Conservation (phyloP, 2,113 vertebrate species). For the Engystomops pustulosus region DNA sequence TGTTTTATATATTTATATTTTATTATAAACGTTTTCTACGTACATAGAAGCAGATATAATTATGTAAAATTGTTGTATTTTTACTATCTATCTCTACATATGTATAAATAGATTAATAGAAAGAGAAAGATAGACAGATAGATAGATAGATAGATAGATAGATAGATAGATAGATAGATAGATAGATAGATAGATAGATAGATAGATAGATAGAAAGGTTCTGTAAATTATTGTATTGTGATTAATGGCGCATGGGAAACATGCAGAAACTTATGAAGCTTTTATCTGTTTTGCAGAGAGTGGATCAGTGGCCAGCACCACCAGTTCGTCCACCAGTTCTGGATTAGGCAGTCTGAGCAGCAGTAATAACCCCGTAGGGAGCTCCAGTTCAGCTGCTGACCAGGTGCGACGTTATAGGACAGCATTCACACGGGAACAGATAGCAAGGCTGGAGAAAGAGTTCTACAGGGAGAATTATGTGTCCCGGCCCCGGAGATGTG, state of each 20-base stretch:
- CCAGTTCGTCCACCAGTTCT: constrained; percentile 79
- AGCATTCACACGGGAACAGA: constrained; percentile 90
- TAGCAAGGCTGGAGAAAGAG: constrained; percentile 88
- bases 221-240: too few relatives aligned
- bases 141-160: too few relatives aligned
- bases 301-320: constrained; percentile 79
- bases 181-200: neutral
- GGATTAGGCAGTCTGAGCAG: constrained; percentile 81
- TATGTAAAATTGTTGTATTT: too few relatives aligned
- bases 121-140: too few relatives aligned
- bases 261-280: neutral
- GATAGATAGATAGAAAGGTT: neutral
- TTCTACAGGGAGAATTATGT: constrained; percentile 94
- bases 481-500: constrained; percentile 92
- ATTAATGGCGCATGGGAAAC: neutral
- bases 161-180: neutral
- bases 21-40: too few relatives aligned
- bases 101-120: too few relatives aligned
- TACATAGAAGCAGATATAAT: too few relatives aligned
- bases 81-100: too few relatives aligned
- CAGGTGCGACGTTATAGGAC: constrained; percentile 90
- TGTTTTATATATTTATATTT: too few relatives aligned
- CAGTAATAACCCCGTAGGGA: constrained; percentile 77
- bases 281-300: constrained; percentile 73
- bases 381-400: constrained; percentile 84